phyloP scores from a whole-genome alignment of 2,888 invertebrate genomes.

The Diachrysia chrysitis region DNA sequence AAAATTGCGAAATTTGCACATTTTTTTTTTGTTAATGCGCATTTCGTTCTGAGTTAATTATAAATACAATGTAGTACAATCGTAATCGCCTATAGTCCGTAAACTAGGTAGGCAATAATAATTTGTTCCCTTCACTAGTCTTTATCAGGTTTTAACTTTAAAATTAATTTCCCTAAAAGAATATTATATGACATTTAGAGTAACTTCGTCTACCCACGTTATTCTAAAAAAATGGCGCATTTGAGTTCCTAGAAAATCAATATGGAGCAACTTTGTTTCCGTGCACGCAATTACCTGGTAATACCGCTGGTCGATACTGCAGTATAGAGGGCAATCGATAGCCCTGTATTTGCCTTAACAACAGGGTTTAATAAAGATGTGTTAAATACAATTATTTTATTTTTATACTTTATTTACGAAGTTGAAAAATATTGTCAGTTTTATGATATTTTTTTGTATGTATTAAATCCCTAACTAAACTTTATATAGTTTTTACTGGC shows the following conservation, averaged over 20 bases:
- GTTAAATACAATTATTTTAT: too few species aligned
- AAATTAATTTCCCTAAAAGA: too few species aligned
- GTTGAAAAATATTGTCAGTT: too few species aligned
- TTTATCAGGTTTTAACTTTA: too few species aligned
- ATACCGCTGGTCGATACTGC: constrained; percentile 31
- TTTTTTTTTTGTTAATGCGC: constrained; percentile 1
- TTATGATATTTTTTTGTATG: too few species aligned
- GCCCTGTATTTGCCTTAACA: constrained; percentile 42
- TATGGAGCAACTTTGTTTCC: constrained; percentile 9
- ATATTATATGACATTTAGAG: too few species aligned
- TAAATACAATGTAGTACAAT: neutral
- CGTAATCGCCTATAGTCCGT: neutral
- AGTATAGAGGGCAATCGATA: constrained; percentile 58
- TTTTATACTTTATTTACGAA: too few species aligned
- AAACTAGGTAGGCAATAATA: neutral
- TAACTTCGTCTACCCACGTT: neutral
- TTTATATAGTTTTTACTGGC: neutral
- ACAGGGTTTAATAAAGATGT: constrained; percentile 28
- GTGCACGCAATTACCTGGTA: constrained; percentile 33
- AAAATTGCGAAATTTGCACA: constrained; percentile 67
- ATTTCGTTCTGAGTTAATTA: neutral
- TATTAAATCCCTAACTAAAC: too few species aligned
- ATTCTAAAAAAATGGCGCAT: neutral
- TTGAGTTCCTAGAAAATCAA: constrained; percentile 14
- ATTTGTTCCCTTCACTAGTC: too few species aligned